These are phyloP conservation scores for Tenualosa thibaudeaui DNA, from an alignment of 2,797 vertebrate species.

Conservation along the genomic window DNA sequence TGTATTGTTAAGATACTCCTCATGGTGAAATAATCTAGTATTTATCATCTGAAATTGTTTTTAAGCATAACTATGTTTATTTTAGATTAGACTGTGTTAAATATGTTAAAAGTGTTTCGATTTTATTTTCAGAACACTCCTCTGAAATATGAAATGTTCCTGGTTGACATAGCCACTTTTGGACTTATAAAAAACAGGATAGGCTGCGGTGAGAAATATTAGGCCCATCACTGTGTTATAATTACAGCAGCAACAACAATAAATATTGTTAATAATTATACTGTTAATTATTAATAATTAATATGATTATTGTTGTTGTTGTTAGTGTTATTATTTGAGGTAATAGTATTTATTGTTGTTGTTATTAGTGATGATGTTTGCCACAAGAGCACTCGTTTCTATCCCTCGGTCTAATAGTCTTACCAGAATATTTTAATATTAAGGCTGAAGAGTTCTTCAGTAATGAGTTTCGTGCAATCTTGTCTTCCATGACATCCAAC, in stretches of 20 bases:
- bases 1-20: neutral
- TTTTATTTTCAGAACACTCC: neutral
- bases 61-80: neutral
- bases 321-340: no score
- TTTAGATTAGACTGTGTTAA: no score
- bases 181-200: no score
- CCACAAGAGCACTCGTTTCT: neutral
- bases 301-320: neutral
- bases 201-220: no score
- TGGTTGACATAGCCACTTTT: neutral
- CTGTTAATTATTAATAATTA: neutral
- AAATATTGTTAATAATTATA: neutral
- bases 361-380: neutral
- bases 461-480: neutral
- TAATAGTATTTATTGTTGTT: no score
- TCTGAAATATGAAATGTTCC: no score
- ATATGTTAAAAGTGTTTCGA: neutral
- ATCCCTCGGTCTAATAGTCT: neutral
- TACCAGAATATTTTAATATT: neutral
- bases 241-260: neutral
- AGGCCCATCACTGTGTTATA: neutral
- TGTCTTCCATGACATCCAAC: neutral
- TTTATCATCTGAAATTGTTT: neutral
- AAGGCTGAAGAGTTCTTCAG: neutral
- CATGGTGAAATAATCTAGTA: neutral